Percentiles rank a stretch among this genome's conserved stretches.
Evolutionary conservation across 2,797 vertebrate species (phyloP).

Genomic region (Valencia hispanica): DNA sequence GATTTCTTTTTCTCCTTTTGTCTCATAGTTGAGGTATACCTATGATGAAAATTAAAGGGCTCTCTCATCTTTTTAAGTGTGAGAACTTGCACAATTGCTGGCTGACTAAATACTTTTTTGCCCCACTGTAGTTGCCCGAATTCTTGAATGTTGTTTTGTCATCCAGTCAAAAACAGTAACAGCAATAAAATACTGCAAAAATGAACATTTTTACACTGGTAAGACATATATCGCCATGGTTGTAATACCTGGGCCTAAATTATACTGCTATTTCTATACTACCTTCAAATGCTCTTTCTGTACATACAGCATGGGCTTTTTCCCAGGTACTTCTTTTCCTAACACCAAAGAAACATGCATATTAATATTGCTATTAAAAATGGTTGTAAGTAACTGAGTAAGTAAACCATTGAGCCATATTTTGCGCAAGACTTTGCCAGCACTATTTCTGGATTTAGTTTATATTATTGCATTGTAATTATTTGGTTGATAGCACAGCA

Average conservation of each 20-base stretch:
- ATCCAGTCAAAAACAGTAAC: neutral
- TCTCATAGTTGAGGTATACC: too few species aligned
- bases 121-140: too few species aligned
- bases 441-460: too few species aligned
- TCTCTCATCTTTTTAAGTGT: too few species aligned
- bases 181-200: neutral
- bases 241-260: neutral
- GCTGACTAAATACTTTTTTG: too few species aligned
- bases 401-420: too few species aligned
- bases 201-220: neutral
- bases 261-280: neutral
- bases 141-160: neutral
- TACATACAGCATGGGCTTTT: neutral
- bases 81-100: too few species aligned
- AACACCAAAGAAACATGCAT: neutral
- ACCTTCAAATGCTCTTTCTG: neutral
- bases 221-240: neutral
- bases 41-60: too few species aligned
- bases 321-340: neutral
- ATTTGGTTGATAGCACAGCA: neutral
- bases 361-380: neutral
- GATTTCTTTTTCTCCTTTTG: too few species aligned
- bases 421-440: too few species aligned
- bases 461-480: neutral
- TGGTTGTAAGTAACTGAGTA: neutral